Evolutionary conservation across 2,797 vertebrate genomes (phyloP).

Genomic region (Channa striata): DNA sequence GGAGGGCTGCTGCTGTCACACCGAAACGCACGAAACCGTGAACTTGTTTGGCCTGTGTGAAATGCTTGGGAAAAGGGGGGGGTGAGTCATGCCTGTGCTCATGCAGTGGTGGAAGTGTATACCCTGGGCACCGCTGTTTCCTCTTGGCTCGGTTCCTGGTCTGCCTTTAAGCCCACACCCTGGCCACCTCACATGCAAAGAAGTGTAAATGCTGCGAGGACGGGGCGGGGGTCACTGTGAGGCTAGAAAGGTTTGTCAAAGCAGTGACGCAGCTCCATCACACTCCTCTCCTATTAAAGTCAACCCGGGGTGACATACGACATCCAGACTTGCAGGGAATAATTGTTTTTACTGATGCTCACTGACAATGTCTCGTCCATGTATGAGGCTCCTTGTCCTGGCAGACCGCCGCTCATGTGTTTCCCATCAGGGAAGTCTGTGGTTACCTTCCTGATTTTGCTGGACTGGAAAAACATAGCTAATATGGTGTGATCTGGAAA

Average conservation of each 20-base stretch:
- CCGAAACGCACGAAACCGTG: slow-evolving; percentile 53
- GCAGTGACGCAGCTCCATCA: slow-evolving; percentile 47
- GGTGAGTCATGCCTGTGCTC: slow-evolving; percentile 28
- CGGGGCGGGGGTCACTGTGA: slow-evolving; percentile 31
- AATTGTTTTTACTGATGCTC: slow-evolving; percentile 91
- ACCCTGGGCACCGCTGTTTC: slow-evolving; percentile 72
- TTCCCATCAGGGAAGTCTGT: slow-evolving; percentile 99
- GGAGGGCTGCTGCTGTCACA: slow-evolving; percentile 61
- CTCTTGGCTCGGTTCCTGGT: slow-evolving; percentile 71
- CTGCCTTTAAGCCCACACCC: slow-evolving; percentile 64
- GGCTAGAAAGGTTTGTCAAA: slow-evolving; percentile 52
- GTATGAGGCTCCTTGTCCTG: slow-evolving; percentile 85
- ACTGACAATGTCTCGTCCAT: slow-evolving; percentile 84
- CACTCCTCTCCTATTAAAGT: slow-evolving; percentile 47
- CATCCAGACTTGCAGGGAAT: slow-evolving; percentile 72
- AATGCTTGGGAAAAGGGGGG: slow-evolving; percentile 24
- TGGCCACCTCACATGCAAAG: slow-evolving; percentile 54
- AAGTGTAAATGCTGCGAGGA: slow-evolving; percentile 43
- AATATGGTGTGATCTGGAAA: slow-evolving; percentile 99
- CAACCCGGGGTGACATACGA: slow-evolving; percentile 68
- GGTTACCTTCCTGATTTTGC: slow-evolving; percentile 99
- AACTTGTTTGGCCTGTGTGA: slow-evolving; percentile 56
- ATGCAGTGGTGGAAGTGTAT: slow-evolving; percentile 64
- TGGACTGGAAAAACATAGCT: slow-evolving; percentile 99
- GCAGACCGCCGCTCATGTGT: slow-evolving; percentile 91